These are phyloP conservation scores for Lates japonicus DNA, from an alignment of 2,797 vertebrate species.

Conservation along the genomic window DNA sequence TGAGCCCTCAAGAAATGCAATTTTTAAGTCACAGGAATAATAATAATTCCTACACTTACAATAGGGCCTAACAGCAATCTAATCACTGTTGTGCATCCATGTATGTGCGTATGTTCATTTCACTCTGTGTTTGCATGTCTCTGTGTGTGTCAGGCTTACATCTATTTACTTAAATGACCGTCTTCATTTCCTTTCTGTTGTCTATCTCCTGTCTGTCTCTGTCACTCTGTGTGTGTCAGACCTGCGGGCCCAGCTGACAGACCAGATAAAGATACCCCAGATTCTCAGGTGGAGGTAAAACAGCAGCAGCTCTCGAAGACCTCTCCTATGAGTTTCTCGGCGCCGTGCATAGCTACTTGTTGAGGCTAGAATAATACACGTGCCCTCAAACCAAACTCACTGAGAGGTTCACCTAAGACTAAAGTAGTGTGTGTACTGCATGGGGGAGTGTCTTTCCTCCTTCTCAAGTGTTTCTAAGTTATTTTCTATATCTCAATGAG, in stretches of 20 bases:
- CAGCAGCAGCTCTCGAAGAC: conserved; percentile 93
- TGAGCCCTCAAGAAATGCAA: too few species aligned
- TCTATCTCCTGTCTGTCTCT: conserved; percentile 20
- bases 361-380: conserved; percentile 93
- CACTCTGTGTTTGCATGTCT: background rate
- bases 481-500: background rate
- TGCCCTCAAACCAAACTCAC: conserved; percentile 92
- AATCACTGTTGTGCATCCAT: background rate
- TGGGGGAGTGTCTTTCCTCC: background rate
- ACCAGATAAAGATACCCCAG: conserved; percentile 93
- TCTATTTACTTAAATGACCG: conserved; percentile 9
- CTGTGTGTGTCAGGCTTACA: conserved; percentile 18
- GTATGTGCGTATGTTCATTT: background rate
- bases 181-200: conserved; percentile 9
- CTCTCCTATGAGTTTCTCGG: conserved; percentile 92
- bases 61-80: too few species aligned
- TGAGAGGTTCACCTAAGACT: conserved; percentile 88
- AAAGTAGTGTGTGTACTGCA: conserved; percentile 72
- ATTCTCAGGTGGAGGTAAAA: conserved; percentile 92
- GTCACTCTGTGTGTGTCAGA: conserved; percentile 78
- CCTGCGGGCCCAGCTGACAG: conserved; percentile 90
- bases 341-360: conserved; percentile 92
- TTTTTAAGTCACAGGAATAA: too few species aligned
- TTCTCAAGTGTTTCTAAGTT: background rate
- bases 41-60: too few species aligned